These are phyloP conservation scores for Cuniculus paca DNA, from an alignment of 2,797 vertebrate species.

Conservation along the genomic window DNA sequence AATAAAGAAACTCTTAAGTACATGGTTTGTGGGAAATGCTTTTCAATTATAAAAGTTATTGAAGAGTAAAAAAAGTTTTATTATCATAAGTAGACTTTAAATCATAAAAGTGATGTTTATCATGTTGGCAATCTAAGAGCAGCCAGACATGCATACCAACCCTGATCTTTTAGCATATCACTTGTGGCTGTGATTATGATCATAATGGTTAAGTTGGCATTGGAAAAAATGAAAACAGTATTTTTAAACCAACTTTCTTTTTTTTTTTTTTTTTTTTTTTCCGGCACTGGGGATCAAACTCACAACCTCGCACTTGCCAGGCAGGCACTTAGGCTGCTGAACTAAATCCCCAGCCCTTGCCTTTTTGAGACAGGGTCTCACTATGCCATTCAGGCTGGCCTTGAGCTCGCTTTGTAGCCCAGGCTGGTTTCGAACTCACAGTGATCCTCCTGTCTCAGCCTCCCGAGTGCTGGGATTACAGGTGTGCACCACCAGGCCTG, in stretches of 20 bases:
- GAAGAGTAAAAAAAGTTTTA: neutral
- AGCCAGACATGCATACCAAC: neutral
- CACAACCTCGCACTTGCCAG: no score
- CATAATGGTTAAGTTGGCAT: neutral
- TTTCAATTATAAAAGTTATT: neutral
- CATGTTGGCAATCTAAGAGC: neutral
- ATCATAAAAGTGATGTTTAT: neutral
- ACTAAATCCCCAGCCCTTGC: no score
- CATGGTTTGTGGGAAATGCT: neutral
- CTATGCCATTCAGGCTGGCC: no score
- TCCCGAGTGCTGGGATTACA: no score
- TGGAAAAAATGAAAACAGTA: neutral
- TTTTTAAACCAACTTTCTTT: conserved; percentile 38
- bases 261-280: no score
- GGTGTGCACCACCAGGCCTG: no score
- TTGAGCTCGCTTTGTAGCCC: no score
- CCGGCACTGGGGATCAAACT: no score
- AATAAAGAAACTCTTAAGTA: conserved; percentile 30
- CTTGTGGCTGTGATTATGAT: neutral
- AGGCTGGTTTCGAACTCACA: no score
- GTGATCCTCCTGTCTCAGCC: no score
- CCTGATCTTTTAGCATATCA: neutral
- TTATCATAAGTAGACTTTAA: neutral
- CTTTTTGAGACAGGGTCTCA: no score
- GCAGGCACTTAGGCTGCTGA: no score